Percentiles rank a stretch among this genome's conserved stretches.
Conservation (phyloP, 2,888 invertebrate genomes). For the Standfussiana lucernea region DNA sequence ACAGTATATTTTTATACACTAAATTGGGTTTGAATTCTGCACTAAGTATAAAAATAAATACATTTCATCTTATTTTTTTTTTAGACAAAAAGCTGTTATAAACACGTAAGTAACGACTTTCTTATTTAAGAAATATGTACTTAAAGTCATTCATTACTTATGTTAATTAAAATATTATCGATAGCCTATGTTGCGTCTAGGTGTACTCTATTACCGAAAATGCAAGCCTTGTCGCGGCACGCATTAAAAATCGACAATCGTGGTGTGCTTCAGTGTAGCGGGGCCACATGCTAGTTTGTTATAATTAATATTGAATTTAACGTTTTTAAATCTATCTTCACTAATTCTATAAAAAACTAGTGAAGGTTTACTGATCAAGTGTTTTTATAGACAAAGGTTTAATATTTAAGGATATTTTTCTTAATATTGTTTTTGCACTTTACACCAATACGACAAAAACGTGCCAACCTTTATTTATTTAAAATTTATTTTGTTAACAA, state of each 20-base stretch:
- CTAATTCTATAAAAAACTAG: not conserved
- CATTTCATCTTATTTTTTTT: not conserved
- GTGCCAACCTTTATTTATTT: conserved; percentile 48
- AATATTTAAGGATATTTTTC: not conserved
- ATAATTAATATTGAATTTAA: not conserved
- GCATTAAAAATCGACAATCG: conserved; percentile 82
- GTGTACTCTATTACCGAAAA: conserved; percentile 85
- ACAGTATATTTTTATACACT: not conserved
- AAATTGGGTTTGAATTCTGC: not conserved
- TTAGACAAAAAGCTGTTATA: not conserved
- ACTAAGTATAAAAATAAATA: not conserved
- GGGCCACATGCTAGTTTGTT: conserved; percentile 44
- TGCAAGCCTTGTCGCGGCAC: conserved; percentile 79
- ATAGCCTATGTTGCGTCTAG: conserved; percentile 43
- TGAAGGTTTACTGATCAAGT: not conserved
- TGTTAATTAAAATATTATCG: conserved; percentile 7
- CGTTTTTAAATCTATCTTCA: not conserved
- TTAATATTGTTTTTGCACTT: conserved; percentile 19
- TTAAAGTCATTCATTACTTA: not conserved
- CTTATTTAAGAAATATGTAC: not conserved
- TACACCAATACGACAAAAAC: conserved; percentile 24
- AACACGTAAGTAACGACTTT: not conserved
- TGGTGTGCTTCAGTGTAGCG: conserved; percentile 70
- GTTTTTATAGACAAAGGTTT: not conserved
- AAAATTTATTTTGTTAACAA: conserved; percentile 37